These are phyloP conservation scores for Elegia similella DNA, from an alignment of 2,888 invertebrate genomes.

Conservation along the genomic window DNA sequence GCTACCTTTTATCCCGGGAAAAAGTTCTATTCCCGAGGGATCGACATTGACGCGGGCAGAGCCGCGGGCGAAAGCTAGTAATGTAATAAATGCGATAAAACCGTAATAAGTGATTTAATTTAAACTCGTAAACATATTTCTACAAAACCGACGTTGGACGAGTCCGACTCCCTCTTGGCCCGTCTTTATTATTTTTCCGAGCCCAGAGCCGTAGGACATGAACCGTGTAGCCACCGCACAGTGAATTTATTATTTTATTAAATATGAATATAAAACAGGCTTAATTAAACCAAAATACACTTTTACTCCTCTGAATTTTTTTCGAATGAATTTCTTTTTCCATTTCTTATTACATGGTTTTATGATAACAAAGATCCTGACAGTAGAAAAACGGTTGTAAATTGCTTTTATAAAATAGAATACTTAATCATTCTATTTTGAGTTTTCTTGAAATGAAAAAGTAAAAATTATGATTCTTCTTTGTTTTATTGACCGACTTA, in stretches of 20 bases:
- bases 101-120: no score
- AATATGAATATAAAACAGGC: conserved; percentile 15
- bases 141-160: no score
- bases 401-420: background rate
- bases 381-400: background rate
- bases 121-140: no score
- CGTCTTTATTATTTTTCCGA: conserved; percentile 3
- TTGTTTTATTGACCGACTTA: no score
- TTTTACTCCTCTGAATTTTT: background rate
- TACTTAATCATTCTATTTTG: background rate
- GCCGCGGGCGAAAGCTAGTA: no score
- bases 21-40: no score
- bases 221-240: background rate
- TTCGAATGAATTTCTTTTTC: background rate
- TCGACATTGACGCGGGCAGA: no score
- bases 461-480: no score
- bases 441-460: background rate
- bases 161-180: background rate
- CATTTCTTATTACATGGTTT: background rate
- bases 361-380: background rate
- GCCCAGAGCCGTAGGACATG: conserved; percentile 7
- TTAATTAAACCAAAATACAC: conserved; percentile 15
- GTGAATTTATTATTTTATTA: conserved; percentile 13
- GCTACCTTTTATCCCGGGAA: no score
- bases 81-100: no score